Conservation (phyloP, 37 sponge, comb jelly and placozoan species). For the Lycopodina hypogea region DNA sequence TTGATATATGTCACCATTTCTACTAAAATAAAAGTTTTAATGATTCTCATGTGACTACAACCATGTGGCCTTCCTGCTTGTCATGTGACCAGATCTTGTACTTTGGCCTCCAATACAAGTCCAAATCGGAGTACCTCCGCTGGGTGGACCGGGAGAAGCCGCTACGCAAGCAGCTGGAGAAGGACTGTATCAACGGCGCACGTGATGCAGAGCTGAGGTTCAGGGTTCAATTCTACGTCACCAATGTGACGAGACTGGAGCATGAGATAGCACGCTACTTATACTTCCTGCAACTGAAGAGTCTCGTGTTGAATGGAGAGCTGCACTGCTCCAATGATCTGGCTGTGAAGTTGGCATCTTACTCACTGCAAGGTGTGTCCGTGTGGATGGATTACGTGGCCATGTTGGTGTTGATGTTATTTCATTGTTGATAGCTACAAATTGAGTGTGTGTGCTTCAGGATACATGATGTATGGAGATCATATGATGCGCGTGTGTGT, state of each 20-base stretch:
- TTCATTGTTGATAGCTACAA: background rate
- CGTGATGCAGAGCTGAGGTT: slow-evolving; percentile 54
- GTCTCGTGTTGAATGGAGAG: slow-evolving; percentile 48
- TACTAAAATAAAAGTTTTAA: too few species aligned
- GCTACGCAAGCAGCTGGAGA: slow-evolving; percentile 67
- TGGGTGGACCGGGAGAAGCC: slow-evolving; percentile 76
- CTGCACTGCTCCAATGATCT: slow-evolving; percentile 58
- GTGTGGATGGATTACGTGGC: background rate
- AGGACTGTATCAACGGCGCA: slow-evolving; percentile 46
- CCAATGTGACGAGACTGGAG: slow-evolving; percentile 54
- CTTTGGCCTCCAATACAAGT: slow-evolving; percentile 69
- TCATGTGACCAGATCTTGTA: slow-evolving; percentile 58
- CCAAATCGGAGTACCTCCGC: slow-evolving; percentile 31
- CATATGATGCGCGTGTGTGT: too few species aligned
- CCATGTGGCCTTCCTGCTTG: background rate
- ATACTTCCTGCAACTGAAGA: slow-evolving; percentile 77
- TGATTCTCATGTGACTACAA: too few species aligned
- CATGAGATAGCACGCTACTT: slow-evolving; percentile 74
- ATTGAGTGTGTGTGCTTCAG: too few species aligned
- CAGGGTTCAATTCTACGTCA: slow-evolving; percentile 67
- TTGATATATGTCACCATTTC: too few species aligned
- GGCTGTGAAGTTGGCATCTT: slow-evolving; percentile 79
- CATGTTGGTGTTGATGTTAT: background rate
- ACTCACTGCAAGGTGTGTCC: slow-evolving; percentile 71
- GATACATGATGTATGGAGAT: too few species aligned